Conservation (phyloP, 2,888 invertebrate species). For the Cryptophagus acutangulus region DNA sequence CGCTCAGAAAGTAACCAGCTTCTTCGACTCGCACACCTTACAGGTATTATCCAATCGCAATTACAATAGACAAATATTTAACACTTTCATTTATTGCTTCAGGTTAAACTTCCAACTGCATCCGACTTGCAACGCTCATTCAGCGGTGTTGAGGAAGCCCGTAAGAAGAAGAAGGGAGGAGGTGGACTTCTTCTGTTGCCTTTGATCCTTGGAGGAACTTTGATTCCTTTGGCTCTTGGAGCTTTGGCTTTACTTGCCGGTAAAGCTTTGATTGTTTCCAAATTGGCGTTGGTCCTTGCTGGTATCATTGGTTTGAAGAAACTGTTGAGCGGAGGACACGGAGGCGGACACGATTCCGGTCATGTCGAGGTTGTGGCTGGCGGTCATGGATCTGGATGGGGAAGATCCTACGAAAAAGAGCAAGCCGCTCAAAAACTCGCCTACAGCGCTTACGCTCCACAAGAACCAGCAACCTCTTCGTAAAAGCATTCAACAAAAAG, state of each 20-base stretch:
- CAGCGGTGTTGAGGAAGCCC: slow-evolving; percentile 59
- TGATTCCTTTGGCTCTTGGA: slow-evolving; percentile 77
- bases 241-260: slow-evolving; percentile 77
- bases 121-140: slow-evolving; percentile 60
- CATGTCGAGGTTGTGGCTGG: slow-evolving; percentile 64
- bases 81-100: slow-evolving; percentile 21
- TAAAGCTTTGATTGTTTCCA: slow-evolving; percentile 80
- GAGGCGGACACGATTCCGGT: slow-evolving; percentile 56
- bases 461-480: slow-evolving; percentile 31
- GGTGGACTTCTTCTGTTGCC: slow-evolving; percentile 73
- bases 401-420: slow-evolving; percentile 53
- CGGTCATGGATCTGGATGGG: slow-evolving; percentile 68
- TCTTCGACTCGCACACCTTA: slow-evolving; percentile 73
- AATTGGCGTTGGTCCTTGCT: slow-evolving; percentile 74
- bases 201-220: slow-evolving; percentile 71
- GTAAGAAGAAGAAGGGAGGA: slow-evolving; percentile 66
- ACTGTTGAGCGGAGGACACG: slow-evolving; percentile 62
- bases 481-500: slow-evolving; percentile 6
- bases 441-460: slow-evolving; percentile 51
- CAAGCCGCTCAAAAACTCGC: slow-evolving; percentile 55
- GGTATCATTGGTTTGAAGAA: slow-evolving; percentile 83
- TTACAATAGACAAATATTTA: background rate
- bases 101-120: slow-evolving; percentile 71
- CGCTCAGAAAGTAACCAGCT: slow-evolving; percentile 66
- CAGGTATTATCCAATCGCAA: slow-evolving; percentile 53